Evolutionary conservation across 2,888 invertebrate genomes (phyloP), one percentile per base, ranked within the genome.

Genomic region (Tetragonula carbonaria): DNA sequence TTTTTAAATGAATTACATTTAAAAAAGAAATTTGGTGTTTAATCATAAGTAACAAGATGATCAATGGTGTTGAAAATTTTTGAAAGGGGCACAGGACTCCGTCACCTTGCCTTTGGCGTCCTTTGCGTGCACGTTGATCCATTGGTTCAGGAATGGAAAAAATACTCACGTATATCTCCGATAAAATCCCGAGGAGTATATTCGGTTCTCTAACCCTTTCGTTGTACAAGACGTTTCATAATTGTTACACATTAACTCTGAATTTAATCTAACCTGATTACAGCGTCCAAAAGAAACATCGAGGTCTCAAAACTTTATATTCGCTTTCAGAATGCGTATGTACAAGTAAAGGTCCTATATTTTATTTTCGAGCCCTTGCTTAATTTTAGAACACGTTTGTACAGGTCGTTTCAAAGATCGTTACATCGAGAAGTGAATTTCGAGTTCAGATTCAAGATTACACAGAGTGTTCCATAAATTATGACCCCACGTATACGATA

Each of bases 141-240:
- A 4, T 38, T 45, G 21, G 23, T 74, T 50, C 16, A 59, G 18
- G 16, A 59, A 57, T 50, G 33, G 3, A 16, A 55, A 68, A 33
- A 33, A 55, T 82, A 82, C 82, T 82, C 74, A 82, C 82, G 50
- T 65, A 21, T 53, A 28, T 63, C 51, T 57, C 50, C 59, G 28
- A 73, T 59, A 45, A 50, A 50, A 33, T 21, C 0, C 23, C 18
- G 57, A 38, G 16, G 57, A 16, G n/a, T 21, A 53, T 57, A 57
- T 50, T 57, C 16, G 4, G 16, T 59, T 68, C 21, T 33, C 2
- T 45, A 59, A 76, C 68, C 57, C 76, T 59, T 76, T 76, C 76
- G 68, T 68, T 76, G 50, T 68, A 68, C 16, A 23, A 4, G 16
- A 14, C 11, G 53, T 18, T 45, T 13, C 33, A 33, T 53, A 14